Base-by-base conservation (phyloP, 2,888 invertebrate species). In the Drosophila antonietae region DNA sequence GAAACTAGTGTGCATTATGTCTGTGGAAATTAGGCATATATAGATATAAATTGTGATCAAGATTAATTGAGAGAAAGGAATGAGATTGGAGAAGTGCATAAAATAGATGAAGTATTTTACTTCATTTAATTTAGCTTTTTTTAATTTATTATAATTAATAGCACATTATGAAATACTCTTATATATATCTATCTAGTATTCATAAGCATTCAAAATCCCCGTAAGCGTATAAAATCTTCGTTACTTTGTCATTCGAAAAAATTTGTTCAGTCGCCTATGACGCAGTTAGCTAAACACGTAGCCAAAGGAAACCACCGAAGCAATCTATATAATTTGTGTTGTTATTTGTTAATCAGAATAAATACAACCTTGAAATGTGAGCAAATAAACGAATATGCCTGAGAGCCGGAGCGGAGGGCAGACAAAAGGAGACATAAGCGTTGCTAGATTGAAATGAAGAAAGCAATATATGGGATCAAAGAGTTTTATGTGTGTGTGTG, bases 301-400 rank as follows among this genome's bases (percentile, higher is more conserved):
- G 35, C 15, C 33, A 5, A 52, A 68, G 43, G 28, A 33, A 35
- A 60, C n/a, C 33, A 33, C 46, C 31, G 43, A 61, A 18, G 28
- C 41, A 39, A 46, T 49, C 39, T 56, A 68, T 62, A 41, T 53
- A 47, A 56, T 62, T 61, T 46, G 28, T 43, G 31, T 57, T 44
- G 57, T 35, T 57, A 68, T 56, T 76, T 46, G 72, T 60, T 78
- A 73, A 73, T 63, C 64, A 74, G 85, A 59, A 71, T 60, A 71
- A 64, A 56, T 31, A 52, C 57, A 71, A 75, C 81, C 87, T 81
- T 82, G 83, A 83, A 83, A 58, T 55, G 31, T 49, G 46, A 20
- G 35, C 37, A 47, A 60, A 43, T 52, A 51, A 18, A 33, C 51
- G 52, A 12, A 15, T 35, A 7, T 14, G 31, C 10, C 10, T 6